Evolutionary conservation across 2,888 invertebrate species (phyloP).

Genomic region (Aplocera efformata): DNA sequence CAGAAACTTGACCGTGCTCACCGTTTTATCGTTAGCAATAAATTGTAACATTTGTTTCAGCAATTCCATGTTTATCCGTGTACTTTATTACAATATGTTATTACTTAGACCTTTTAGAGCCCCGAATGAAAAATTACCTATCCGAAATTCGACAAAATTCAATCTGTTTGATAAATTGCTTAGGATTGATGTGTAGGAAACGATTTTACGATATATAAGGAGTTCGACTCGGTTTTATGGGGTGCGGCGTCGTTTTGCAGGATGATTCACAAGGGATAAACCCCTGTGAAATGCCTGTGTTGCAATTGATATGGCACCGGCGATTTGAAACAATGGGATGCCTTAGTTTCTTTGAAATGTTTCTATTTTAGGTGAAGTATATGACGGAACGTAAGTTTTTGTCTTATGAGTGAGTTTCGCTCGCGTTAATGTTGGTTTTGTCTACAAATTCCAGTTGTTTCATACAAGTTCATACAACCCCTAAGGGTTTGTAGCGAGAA

Average conservation of each 20-base stretch:
- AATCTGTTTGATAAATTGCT: slow-evolving; percentile 15
- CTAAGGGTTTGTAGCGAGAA: too few relatives aligned
- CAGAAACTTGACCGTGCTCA: slow-evolving; percentile 1
- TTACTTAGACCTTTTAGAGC: slow-evolving; percentile 2
- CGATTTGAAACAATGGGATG: not conserved
- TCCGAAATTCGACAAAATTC: slow-evolving; percentile 8
- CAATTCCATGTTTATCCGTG: slow-evolving; percentile 13
- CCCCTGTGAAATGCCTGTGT: slow-evolving; percentile 7
- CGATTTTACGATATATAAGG: slow-evolving; percentile 14
- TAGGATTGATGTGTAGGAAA: slow-evolving; percentile 8
- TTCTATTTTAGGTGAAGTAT: not conserved
- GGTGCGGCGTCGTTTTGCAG: slow-evolving; percentile 10
- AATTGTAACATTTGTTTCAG: slow-evolving; percentile 18
- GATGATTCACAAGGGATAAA: slow-evolving; percentile 19
- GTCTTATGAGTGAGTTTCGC: too few relatives aligned
- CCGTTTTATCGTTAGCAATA: slow-evolving; percentile 15
- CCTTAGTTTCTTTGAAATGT: not conserved
- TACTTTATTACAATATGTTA: slow-evolving; percentile 13
- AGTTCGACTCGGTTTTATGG: slow-evolving; percentile 12
- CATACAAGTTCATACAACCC: too few relatives aligned
- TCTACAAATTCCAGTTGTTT: too few relatives aligned
- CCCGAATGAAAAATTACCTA: slow-evolving; percentile 3
- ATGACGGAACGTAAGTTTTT: too few relatives aligned
- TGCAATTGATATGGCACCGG: slow-evolving; percentile 8
- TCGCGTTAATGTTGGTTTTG: too few relatives aligned